Evolutionary conservation across 1,140 invertebrate species (phyloP), one percentile per base, ranked within the genome.

Genomic region (Megalonaias nervosa): DNA sequence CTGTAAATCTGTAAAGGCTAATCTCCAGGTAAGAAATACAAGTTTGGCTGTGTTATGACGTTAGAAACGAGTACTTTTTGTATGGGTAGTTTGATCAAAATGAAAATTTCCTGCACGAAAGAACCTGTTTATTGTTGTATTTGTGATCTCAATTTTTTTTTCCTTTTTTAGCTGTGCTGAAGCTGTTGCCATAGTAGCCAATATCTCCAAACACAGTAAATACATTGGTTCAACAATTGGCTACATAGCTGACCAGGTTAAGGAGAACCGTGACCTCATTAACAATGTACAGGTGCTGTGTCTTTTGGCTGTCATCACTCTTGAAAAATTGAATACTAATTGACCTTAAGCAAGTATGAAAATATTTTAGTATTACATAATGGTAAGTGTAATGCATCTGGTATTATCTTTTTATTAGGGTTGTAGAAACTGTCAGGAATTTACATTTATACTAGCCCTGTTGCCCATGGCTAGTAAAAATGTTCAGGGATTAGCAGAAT

Each of bases 181-280:
- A 84, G 89, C 89, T 56, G 84, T 89, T n/a, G 87, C 90, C 5
- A 89, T 92, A 76, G 82, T 92, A 55, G 86, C 84, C 15, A 92
- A 92, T 76, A 86, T 92, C 21, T 87, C 87, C 23, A 91, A 88
- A 72, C 92, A 92, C 73, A 81, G 87, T 14, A 86, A 87, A 17
- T 92, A 91, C 85, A 89, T 92, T 58, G 74, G 82, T 67, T 90
- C 86, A 61, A 89, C 89, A 16, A 78, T 92, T 5, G 88, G 84
- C 14, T 92, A 91, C 71, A 81, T 92, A 23, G 77, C 85, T 65
- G 88, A 89, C 60, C 90, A 92, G 77, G 81, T 92, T 17, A 84
- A 87, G 60, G 75, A 74, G 16, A 82, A 90, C 69, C 87, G 89
- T 6, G 78, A 84, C 14, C 85, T 91, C n/a, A 77, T 91, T 12